These are phyloP conservation scores for Pocota personata DNA, from an alignment of 2,888 invertebrate genomes.

Conservation along the genomic window DNA sequence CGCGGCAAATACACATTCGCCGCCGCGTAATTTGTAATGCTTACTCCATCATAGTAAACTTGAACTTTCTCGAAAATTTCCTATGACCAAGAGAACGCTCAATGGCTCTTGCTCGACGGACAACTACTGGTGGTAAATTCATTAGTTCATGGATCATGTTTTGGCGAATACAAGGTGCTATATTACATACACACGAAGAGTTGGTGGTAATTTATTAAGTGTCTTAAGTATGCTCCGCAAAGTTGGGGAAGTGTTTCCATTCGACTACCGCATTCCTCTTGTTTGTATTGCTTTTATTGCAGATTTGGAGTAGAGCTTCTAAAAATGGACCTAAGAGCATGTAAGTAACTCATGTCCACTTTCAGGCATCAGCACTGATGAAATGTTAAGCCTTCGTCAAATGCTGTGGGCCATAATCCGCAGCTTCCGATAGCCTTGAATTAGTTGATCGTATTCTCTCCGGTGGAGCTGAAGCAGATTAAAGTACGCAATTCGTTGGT, in stretches of 20 bases:
- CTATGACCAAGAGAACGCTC: slow-evolving; percentile 43
- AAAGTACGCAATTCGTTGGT: slow-evolving; percentile 34
- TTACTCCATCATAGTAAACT: slow-evolving; percentile 67
- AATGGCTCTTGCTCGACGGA: slow-evolving; percentile 29
- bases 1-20: slow-evolving; percentile 56
- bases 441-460: slow-evolving; percentile 32
- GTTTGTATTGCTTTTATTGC: slow-evolving; percentile 43
- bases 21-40: slow-evolving; percentile 64
- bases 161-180: slow-evolving; percentile 50
- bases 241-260: slow-evolving; percentile 25
- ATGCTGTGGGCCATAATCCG: slow-evolving; percentile 63
- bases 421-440: slow-evolving; percentile 71
- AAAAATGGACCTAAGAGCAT: slow-evolving; percentile 12
- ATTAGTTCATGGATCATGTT: slow-evolving; percentile 61
- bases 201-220: slow-evolving; percentile 50
- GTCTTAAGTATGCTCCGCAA: slow-evolving; percentile 29
- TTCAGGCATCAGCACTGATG: slow-evolving; percentile 32
- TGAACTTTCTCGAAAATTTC: slow-evolving; percentile 71
- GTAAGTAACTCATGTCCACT: slow-evolving; percentile 55
- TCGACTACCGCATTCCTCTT: slow-evolving; percentile 62
- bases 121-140: slow-evolving; percentile 31
- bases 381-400: slow-evolving; percentile 47
- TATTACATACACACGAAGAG: slow-evolving; percentile 26
- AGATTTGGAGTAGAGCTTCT: slow-evolving; percentile 2
- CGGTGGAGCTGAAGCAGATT: slow-evolving; percentile 43